Base-by-base conservation (phyloP, 1,140 invertebrate genomes). In the Cryptotermes secundus region DNA sequence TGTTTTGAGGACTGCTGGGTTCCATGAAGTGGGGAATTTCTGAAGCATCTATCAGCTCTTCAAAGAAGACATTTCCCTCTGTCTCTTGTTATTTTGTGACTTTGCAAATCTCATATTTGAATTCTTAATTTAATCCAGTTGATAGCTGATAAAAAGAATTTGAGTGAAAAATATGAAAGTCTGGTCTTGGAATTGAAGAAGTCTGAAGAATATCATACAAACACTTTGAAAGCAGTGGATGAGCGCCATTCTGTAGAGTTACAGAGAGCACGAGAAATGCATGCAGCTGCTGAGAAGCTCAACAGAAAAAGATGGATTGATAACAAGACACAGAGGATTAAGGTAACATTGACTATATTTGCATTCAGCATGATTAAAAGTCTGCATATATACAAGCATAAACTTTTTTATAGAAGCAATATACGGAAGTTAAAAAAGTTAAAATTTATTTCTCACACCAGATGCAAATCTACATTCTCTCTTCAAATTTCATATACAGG, bases 281-380 rank as follows among this genome's bases (percentile, higher is more conserved):
- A 92, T 1, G 88, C 91, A n/a, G 93, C 93, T 3, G 92, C 92
- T 0, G 94, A 95, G 87, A 95, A 94, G 88, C 89, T 94, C 14
- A 88, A 92, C 31, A 89, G 93, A 31, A 94, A 94, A 86, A 90
- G 92, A 86, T 95, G 94, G 94, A 90, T 95, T 34, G 93, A 94
- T 83, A 89, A 91, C 34, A 95, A 94, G 88, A 95, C 93, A 0
- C 92, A 93, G 85, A 95, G 94, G 88, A 95, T 95, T 85, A 94
- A 94, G 89, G 24, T 83, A 16, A 35, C 59, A 72, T 80, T n/a
- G 26, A 31, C 79, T 83, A 34, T 85, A 83, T 83, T 86, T 79
- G 34, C 59, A 45, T 59, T 42, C 53, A 82, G 34, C 42, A 82
- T 84, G 84, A 83, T 82, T 24, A 34, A 34, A 53, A 12, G 19